Evolutionary conservation across 2,888 invertebrate genomes (phyloP).

Genomic region (Napeogenes sylphis): DNA sequence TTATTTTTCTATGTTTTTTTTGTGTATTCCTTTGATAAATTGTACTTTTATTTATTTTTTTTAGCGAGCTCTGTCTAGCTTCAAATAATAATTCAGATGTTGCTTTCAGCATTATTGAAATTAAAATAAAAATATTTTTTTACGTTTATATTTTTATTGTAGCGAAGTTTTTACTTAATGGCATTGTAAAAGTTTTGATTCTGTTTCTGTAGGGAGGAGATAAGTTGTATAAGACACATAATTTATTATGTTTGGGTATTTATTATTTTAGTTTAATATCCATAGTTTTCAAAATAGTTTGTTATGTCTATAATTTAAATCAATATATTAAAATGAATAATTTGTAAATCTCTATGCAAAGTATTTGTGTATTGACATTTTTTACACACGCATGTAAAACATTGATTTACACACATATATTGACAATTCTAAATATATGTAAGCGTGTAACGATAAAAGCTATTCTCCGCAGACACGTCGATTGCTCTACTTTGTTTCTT

Average conservation of each 20-base stretch:
- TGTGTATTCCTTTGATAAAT: constrained; percentile 31
- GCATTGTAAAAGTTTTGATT: too few species aligned
- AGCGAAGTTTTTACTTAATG: too few species aligned
- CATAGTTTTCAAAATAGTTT: too few species aligned
- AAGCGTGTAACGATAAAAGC: constrained; percentile 5
- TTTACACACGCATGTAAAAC: not conserved
- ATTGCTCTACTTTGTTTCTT: constrained; percentile 18
- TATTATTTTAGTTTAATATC: too few species aligned
- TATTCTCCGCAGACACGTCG: constrained; percentile 9
- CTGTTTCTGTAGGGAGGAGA: too few species aligned
- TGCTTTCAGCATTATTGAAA: constrained; percentile 15
- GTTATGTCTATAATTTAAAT: too few species aligned
- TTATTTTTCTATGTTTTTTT: constrained; percentile 65
- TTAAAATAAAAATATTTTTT: constrained; percentile 10
- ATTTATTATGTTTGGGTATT: too few species aligned
- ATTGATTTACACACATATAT: not conserved
- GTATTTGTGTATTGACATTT: not conserved
- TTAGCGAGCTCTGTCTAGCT: constrained; percentile 8
- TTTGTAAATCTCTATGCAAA: too few species aligned
- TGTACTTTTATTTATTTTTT: constrained; percentile 16
- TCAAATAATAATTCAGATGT: constrained; percentile 17
- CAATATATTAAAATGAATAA: too few species aligned
- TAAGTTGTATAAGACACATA: too few species aligned
- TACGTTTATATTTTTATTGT: not conserved
- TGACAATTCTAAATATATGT: not conserved